These are phyloP conservation scores for Palythoa grandis DNA, from an alignment of 92 coral and sea anemone species.

Conservation along the genomic window DNA sequence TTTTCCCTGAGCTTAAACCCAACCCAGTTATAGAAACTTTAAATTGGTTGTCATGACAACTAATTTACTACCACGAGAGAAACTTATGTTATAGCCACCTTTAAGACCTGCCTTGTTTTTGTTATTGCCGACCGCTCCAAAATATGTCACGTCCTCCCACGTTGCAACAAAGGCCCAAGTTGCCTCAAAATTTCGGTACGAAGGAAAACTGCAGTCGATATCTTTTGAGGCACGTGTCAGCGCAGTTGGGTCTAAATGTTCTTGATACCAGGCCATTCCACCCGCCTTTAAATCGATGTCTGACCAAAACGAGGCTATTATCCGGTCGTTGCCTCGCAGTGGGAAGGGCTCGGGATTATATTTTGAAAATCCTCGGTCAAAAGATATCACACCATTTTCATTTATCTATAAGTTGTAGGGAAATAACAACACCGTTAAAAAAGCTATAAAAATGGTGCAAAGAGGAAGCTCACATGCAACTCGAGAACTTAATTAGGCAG, in stretches of 20 bases:
- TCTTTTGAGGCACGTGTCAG: conserved; percentile 60
- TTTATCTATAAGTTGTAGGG: conserved; percentile 48
- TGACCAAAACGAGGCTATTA: conserved; percentile 90
- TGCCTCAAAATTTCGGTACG: conserved; percentile 53
- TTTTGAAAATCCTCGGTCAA: conserved; percentile 31
- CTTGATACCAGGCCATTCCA: conserved; percentile 83
- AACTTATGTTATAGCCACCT: not conserved
- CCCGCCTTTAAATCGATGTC: conserved; percentile 77
- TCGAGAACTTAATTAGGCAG: too few relatives aligned
- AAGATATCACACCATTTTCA: conserved; percentile 79
- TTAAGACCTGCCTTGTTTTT: conserved; percentile 40
- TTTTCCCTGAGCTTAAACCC: not conserved
- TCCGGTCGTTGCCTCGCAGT: conserved; percentile 8
- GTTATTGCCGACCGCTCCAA: conserved; percentile 47
- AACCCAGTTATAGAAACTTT: too few relatives aligned
- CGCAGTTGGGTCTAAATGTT: conserved; percentile 43
- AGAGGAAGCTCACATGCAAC: too few relatives aligned
- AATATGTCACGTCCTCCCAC: conserved; percentile 80
- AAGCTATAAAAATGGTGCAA: too few relatives aligned
- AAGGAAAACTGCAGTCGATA: conserved; percentile 62
- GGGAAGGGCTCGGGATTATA: conserved; percentile 55
- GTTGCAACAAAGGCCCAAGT: conserved; percentile 76
- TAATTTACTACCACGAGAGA: not conserved
- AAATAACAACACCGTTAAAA: not conserved
- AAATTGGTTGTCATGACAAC: not conserved